Conservation (phyloP, 2,113 vertebrate genomes). For the Hepsetus odoe region DNA sequence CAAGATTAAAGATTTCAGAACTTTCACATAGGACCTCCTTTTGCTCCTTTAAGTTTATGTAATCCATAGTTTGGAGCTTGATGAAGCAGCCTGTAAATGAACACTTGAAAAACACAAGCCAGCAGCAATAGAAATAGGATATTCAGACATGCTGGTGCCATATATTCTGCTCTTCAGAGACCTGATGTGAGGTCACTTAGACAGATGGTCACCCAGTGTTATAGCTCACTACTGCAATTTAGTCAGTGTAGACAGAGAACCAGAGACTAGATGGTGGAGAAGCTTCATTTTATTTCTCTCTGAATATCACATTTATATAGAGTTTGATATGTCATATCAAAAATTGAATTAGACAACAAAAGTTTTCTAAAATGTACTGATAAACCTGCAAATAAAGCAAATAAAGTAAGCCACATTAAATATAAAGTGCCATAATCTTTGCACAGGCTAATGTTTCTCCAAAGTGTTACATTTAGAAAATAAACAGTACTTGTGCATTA, state of each 20-base stretch:
- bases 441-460: too few species aligned
- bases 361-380: not conserved
- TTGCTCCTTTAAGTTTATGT: not conserved
- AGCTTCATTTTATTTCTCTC: too few species aligned
- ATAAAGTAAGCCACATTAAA: not conserved
- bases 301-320: too few species aligned
- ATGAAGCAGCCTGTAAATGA: not conserved
- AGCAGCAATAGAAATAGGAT: not conserved
- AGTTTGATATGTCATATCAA: not conserved
- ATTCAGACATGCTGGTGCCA: not conserved
- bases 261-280: too few species aligned
- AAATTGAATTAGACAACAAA: not conserved
- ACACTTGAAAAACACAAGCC: not conserved
- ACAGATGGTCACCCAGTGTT: not conserved
- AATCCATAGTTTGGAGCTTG: not conserved
- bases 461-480: too few species aligned
- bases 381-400: not conserved
- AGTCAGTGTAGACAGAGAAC: not conserved
- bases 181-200: not conserved
- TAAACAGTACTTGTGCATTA: too few species aligned
- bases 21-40: not conserved
- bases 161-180: not conserved
- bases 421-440: too few species aligned
- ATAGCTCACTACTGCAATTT: not conserved
- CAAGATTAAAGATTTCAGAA: too few species aligned